Percentiles rank a stretch among this genome's conserved stretches.
Evolutionary conservation across 1,140 invertebrate genomes (phyloP).

Genomic region (Drosophila carrolli): DNA sequence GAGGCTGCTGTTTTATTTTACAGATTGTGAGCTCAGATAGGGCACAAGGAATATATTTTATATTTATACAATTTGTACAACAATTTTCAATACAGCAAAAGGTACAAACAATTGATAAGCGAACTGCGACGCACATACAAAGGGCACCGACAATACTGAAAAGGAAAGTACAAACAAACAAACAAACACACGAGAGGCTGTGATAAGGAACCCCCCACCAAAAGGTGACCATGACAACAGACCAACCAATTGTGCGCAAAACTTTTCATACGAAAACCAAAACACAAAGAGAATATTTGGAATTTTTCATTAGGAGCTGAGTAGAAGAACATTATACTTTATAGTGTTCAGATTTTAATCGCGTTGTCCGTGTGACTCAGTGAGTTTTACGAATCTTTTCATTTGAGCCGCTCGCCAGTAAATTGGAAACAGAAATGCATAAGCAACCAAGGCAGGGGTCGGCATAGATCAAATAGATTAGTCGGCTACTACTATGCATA

Average conservation of each 20-base stretch:
- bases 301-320: constrained; percentile 31
- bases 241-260: constrained; percentile 32
- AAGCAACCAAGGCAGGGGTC: constrained; percentile 52
- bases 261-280: constrained; percentile 19
- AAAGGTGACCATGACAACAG: constrained; percentile 21
- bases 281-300: constrained; percentile 42
- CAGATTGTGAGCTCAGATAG: constrained; percentile 63
- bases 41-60: constrained; percentile 29
- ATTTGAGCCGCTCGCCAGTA: constrained; percentile 17
- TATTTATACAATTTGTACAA: constrained; percentile 34
- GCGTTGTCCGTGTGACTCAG: constrained; percentile 31
- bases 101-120: constrained; percentile 66
- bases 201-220: constrained; percentile 25
- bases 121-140: constrained; percentile 26
- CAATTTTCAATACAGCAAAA: constrained; percentile 51
- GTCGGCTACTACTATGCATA: constrained; percentile 13
- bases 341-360: constrained; percentile 28
- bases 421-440: constrained; percentile 63
- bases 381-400: constrained; percentile 27
- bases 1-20: constrained; percentile 41
- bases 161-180: constrained; percentile 11
- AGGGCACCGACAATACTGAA: constrained; percentile 17
- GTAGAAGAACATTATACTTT: constrained; percentile 21
- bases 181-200: constrained; percentile 20
- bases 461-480: constrained; percentile 82